Evolutionary conservation across 2,797 vertebrate genomes (phyloP).

Genomic region (Enteromius paludinosus): DNA sequence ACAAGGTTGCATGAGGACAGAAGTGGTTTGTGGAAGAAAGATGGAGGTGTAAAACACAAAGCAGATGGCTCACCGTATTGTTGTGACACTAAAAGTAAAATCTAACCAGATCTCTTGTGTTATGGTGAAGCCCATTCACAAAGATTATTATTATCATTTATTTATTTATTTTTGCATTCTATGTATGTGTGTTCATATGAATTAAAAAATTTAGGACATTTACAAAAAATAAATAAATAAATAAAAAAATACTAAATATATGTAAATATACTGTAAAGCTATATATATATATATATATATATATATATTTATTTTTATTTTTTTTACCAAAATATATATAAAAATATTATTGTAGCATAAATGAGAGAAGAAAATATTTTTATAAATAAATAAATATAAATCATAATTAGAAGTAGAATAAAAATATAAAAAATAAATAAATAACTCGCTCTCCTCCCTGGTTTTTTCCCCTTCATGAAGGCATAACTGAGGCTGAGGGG

Average conservation of each 20-base stretch:
- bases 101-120: conserved; percentile 61
- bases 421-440: neutral
- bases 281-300: no score
- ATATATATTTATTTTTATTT: no score
- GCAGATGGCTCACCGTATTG: conserved; percentile 63
- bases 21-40: conserved; percentile 20
- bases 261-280: neutral
- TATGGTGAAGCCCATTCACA: neutral
- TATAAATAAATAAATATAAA: neutral
- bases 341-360: neutral
- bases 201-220: neutral
- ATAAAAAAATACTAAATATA: neutral
- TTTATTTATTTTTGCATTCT: neutral
- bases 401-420: neutral
- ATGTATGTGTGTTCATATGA: neutral
- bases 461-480: conserved; percentile 29
- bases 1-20: conserved; percentile 14
- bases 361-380: neutral
- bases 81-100: conserved; percentile 63
- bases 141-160: no score
- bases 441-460: neutral
- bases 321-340: neutral
- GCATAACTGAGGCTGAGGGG: conserved; percentile 22
- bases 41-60: conserved; percentile 54
- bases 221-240: neutral